A percentile compares a stretch with the other conserved stretches of the same genome.
Conservation (phyloP, 2,797 vertebrate genomes). For the Anolis apletophallus region DNA sequence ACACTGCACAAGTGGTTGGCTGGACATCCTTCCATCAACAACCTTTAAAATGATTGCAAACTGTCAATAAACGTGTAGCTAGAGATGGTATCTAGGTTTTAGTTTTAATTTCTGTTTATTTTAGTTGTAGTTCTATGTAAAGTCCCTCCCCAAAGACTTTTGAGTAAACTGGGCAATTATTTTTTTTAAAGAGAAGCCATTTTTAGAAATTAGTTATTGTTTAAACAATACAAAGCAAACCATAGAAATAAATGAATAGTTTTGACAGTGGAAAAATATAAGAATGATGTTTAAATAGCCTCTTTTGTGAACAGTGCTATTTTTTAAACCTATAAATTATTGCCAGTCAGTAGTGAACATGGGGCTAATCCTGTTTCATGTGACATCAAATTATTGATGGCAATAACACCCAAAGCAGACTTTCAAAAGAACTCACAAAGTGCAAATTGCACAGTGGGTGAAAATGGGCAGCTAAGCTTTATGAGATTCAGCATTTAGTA, state of each 20-base stretch:
- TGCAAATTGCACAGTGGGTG: background rate
- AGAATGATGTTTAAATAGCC: background rate
- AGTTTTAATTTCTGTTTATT: too few species aligned
- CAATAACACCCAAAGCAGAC: too few species aligned
- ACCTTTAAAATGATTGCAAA: background rate
- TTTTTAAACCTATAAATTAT: background rate
- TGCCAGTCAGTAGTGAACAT: too few species aligned
- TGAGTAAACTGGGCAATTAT: background rate
- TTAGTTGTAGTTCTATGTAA: background rate
- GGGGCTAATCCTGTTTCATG: background rate
- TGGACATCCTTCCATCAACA: background rate
- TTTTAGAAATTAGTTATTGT: background rate
- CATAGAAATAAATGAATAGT: background rate
- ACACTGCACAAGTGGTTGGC: constrained; percentile 1
- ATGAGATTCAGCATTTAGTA: background rate
- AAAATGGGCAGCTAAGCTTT: background rate
- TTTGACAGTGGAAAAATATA: background rate
- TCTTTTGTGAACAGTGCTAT: background rate
- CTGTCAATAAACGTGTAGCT: constrained; percentile 8
- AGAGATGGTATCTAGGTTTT: background rate
- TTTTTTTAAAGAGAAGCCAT: background rate
- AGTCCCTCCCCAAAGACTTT: background rate
- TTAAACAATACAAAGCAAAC: background rate
- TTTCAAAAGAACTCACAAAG: background rate
- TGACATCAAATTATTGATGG: background rate